Base-by-base conservation (phyloP, 2,797 vertebrate genomes). In the Heterohyrax brucei region DNA sequence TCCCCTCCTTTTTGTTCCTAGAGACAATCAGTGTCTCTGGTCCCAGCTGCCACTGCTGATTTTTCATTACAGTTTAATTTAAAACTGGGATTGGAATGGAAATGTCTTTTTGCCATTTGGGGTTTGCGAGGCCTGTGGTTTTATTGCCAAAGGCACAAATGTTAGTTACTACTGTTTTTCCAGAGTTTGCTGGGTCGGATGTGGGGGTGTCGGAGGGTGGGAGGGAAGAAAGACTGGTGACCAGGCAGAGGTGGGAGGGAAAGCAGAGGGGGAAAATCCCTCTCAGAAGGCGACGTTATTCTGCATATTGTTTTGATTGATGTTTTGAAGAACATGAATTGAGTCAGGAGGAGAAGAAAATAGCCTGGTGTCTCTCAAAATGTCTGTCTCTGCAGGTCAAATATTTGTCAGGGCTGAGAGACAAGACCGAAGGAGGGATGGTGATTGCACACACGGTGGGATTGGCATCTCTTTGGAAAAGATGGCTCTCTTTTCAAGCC, bases 21-120 rank as follows among this genome's bases (percentile, higher is more conserved):
- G 94, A 98, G 98, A 99, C 98, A 99, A 98, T 99, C 98, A 98
- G 98, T 98, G 98, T 98, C 98, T 98, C 98, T 97, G 98, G 99
- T 98, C 99, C 99, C 99, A 99, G 98, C 99, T 99, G 99, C 98
- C 98, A 98, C 98, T 98, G 98, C 98, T 99, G 98, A 99, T 98
- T 99, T 99, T 99, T 99, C 99, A 99, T 99, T 99, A 99, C 98
- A 98, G 98, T 99, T 99, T 99, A 99, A 99, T 99, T 99, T 99
- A 99, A 99, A 99, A 98, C 98, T 97, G 98, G 99, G 98, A 99
- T 99, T 99, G 99, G 98, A 99, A 99, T 99, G 98, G 98, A 99
- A 99, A 99, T 99, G 98, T 98, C 98, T 98, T 98, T 98, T 98
- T 98, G 98, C 98, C 98, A 98, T 98, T 98, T 98, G 98, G 99